phyloP scores from a whole-genome alignment of 2,888 invertebrate genomes.

The Nudaria mundana region DNA sequence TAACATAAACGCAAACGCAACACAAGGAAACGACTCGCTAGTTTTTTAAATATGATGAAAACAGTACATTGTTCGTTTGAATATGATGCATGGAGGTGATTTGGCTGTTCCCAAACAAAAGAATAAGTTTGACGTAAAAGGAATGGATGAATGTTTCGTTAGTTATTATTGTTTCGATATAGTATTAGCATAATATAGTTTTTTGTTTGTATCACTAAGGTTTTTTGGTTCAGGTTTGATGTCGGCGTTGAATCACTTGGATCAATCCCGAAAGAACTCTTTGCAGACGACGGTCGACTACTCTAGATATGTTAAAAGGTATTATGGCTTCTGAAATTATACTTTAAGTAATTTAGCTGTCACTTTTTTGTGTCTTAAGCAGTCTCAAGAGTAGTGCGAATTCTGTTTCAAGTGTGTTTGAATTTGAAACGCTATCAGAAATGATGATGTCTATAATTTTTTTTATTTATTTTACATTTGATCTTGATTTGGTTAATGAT shows the following conservation, averaged over 20 bases:
- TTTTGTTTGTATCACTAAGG: constrained; percentile 43
- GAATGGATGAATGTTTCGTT: constrained; percentile 66
- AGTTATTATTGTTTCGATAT: constrained; percentile 61
- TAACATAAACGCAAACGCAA: constrained; percentile 52
- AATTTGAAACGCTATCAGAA: constrained; percentile 30
- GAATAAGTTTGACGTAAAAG: constrained; percentile 72
- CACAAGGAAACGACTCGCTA: constrained; percentile 43
- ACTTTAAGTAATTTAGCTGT: constrained; percentile 32
- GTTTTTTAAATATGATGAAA: constrained; percentile 65
- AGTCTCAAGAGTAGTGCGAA: no score
- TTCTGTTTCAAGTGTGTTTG: constrained; percentile 19
- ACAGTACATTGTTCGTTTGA: constrained; percentile 70
- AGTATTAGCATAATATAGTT: constrained; percentile 65
- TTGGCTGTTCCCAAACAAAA: constrained; percentile 76
- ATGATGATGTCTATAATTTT: constrained; percentile 24
- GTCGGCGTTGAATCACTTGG: constrained; percentile 75
- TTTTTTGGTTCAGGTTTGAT: constrained; percentile 62
- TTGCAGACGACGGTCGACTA: constrained; percentile 89
- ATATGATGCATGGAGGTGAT: constrained; percentile 76
- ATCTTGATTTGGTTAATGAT: constrained; percentile 29
- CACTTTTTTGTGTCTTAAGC: constrained; percentile 27
- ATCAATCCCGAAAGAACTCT: constrained; percentile 78
- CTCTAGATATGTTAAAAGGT: constrained; percentile 93
- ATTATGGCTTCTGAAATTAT: constrained; percentile 33
- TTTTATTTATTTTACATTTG: constrained; percentile 26